Base-by-base conservation (phyloP, 1,140 invertebrate species). In the Dryas iulia region DNA sequence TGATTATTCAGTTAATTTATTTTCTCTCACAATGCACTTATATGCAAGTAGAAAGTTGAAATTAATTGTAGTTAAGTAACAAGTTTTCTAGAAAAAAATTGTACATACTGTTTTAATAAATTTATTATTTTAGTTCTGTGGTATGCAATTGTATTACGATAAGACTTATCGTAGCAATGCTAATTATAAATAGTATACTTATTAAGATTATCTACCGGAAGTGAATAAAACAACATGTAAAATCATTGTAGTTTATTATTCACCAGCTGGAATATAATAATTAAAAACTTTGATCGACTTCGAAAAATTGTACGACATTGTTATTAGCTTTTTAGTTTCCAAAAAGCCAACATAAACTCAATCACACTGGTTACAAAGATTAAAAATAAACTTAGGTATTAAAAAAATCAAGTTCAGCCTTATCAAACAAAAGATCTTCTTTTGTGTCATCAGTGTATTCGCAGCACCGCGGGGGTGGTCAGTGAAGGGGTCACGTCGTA, bases 391-490 rank as follows among this genome's bases (percentile, higher is more conserved):
- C 84, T 86, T 89, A 87, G 79, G 79, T 79, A 79, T 86, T 83
- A 87, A 85, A 87, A 76, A 87, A 90, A 85, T 85, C 78, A 83
- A 83, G 77, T 85, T 90, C 88, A 90, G 88, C 88, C 88, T 90
- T 90, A 90, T 90, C 78, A 88, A 90, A 90, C 84, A 83, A 89
- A 90, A 89, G 85, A 87, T 86, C 82, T 82, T 84, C 87, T 84
- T 89, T 87, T 83, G 83, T 86, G 87, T 87, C 77, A 80, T 78
- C 80, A 80, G 77, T 78, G 82, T 79, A 76, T 81, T 71, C 74
- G 75, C 78, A 86, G 84, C 87, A 84, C 81, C 79, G 69, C 71
- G 64, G 69, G 56, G 81, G 71, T 81, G 82, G 65, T 79, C 60
- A 58, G 60, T 76, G 81, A 84, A 88, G 83, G 83, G 86, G 75